A percentile compares a stretch with the other conserved stretches of the same genome.
phyloP scores from a whole-genome alignment of 2,797 vertebrate genomes.

The Pempheris klunzingeri region DNA sequence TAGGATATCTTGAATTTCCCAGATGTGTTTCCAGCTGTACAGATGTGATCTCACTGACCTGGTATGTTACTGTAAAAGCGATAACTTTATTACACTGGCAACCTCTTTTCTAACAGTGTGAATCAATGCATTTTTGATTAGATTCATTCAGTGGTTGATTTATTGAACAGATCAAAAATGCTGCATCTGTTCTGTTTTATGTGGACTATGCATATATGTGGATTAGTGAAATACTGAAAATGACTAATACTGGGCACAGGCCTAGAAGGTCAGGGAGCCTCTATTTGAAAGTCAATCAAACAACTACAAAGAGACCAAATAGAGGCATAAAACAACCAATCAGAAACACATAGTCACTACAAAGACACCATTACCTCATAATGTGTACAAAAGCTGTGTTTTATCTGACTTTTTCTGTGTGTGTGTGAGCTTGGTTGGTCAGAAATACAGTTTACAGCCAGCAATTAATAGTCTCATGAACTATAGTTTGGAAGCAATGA shows the following conservation, averaged over 20 bases:
- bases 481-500: neutral
- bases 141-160: neutral
- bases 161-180: neutral
- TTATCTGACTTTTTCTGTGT: no score
- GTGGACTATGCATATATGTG: no score
- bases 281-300: no score
- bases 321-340: no score
- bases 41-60: constrained; percentile 7
- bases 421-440: neutral
- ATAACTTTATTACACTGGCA: neutral
- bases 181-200: neutral
- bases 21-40: constrained; percentile 35
- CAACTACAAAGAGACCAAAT: no score
- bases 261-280: no score
- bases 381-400: no score
- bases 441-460: neutral
- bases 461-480: neutral
- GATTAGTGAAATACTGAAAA: no score
- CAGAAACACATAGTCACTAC: no score
- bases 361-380: no score
- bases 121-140: neutral
- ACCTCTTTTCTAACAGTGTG: neutral
- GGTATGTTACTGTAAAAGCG: neutral
- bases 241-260: no score
- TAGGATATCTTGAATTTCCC: constrained; percentile 10